These are phyloP conservation scores for Psophia crepitans DNA, from an alignment of 2,113 vertebrate genomes.

Conservation along the genomic window DNA sequence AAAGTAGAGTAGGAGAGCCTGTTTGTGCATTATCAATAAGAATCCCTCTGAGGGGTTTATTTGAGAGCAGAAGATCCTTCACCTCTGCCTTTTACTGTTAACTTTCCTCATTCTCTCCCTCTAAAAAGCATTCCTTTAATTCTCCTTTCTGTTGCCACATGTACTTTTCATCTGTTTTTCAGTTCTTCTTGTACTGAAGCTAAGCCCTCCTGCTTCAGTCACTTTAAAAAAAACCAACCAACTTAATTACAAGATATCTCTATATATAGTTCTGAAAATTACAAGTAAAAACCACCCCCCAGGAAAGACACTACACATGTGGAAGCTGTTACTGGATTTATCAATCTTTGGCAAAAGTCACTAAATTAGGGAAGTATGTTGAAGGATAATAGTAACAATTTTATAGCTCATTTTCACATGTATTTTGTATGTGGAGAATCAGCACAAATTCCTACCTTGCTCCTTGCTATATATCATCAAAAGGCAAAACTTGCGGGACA, in stretches of 20 bases:
- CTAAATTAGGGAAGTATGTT: not conserved
- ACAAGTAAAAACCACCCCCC: not conserved
- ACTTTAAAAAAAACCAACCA: not conserved
- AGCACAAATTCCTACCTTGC: constrained; percentile 81
- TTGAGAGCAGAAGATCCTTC: not conserved
- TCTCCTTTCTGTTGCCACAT: not conserved
- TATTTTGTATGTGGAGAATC: not conserved
- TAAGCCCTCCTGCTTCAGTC: not conserved
- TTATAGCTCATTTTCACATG: not conserved
- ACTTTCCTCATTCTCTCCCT: not conserved
- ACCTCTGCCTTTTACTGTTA: not conserved
- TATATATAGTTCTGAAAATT: not conserved
- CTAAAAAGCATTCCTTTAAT: not conserved
- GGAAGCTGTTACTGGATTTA: not conserved
- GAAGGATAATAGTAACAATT: not conserved
- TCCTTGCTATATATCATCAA: constrained; percentile 99
- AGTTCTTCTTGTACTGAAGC: not conserved
- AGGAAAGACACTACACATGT: not conserved
- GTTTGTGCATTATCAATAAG: not conserved
- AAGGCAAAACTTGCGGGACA: constrained; percentile 94
- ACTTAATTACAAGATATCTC: not conserved
- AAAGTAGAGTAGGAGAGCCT: not conserved
- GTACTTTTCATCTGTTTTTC: not conserved
- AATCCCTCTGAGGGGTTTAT: not conserved
- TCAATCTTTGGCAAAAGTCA: not conserved